phyloP scores from a whole-genome alignment of 1,140 invertebrate species.

The Stegodyphus dumicola region DNA sequence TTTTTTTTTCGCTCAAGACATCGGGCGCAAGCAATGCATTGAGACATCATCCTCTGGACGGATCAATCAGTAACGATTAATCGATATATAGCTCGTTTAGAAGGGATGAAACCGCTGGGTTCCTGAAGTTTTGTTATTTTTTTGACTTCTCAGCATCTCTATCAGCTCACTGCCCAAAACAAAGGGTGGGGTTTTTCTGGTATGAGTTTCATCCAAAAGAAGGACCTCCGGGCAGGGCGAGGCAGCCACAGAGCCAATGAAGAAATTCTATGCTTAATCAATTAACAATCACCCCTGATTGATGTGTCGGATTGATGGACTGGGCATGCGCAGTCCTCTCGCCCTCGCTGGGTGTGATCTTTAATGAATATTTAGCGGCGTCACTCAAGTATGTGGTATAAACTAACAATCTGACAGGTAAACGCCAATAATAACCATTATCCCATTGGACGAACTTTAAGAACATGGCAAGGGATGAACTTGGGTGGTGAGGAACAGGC shows the following conservation, averaged over 20 bases:
- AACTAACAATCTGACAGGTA: constrained; percentile 40
- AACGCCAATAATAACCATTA: constrained; percentile 15
- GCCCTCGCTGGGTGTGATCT: constrained; percentile 38
- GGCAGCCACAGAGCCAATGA: constrained; percentile 40
- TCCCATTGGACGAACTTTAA: neutral
- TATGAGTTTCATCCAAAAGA: constrained; percentile 16
- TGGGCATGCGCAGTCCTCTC: constrained; percentile 14
- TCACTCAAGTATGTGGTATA: constrained; percentile 23
- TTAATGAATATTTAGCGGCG: constrained; percentile 48
- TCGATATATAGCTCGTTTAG: constrained; percentile 43
- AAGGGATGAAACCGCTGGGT: neutral
- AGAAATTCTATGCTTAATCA: constrained; percentile 58
- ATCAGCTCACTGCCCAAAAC: neutral
- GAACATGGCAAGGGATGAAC: neutral
- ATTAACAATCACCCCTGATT: constrained; percentile 30
- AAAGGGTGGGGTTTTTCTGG: constrained; percentile 37
- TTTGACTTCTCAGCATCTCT: constrained; percentile 1
- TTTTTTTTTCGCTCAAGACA: neutral
- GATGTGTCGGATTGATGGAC: constrained; percentile 37
- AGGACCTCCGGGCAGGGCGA: constrained; percentile 30
- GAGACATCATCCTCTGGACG: constrained; percentile 40
- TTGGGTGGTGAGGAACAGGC: too few species aligned
- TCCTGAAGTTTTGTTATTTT: neutral
- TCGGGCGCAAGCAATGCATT: constrained; percentile 1
- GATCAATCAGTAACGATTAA: constrained; percentile 54